These are phyloP conservation scores for Prolemur simus DNA, from an alignment of 2,113 vertebrate genomes.

Conservation along the genomic window DNA sequence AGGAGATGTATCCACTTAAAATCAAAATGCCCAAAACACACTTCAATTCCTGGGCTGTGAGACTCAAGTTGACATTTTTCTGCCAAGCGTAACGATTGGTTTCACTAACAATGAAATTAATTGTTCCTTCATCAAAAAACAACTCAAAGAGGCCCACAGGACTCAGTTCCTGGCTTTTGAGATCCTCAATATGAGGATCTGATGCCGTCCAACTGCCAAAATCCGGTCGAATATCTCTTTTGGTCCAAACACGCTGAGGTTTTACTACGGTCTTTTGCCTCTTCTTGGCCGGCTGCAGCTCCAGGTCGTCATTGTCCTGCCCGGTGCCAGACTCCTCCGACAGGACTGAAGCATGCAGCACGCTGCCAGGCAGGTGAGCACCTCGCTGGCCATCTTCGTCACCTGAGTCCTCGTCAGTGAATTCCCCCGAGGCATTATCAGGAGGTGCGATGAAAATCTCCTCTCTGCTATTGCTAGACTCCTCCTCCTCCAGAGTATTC, in stretches of 20 bases:
- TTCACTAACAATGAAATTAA: slow-evolving; percentile 67
- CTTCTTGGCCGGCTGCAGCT: background rate
- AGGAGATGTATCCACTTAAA: slow-evolving; percentile 65
- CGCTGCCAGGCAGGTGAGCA: background rate
- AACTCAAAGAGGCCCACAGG: slow-evolving; percentile 68
- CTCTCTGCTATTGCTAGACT: background rate
- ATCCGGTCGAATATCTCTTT: slow-evolving; percentile 33
- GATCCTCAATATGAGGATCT: slow-evolving; percentile 67
- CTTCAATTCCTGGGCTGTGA: slow-evolving; percentile 64
- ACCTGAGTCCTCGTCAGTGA: slow-evolving; percentile 62
- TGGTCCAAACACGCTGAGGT: slow-evolving; percentile 36
- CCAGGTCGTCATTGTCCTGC: background rate
- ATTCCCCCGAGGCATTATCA: slow-evolving; percentile 1
- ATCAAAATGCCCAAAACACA: slow-evolving; percentile 67
- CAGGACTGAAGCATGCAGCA: slow-evolving; percentile 54
- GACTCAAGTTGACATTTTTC: slow-evolving; percentile 52
- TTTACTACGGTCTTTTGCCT: background rate
- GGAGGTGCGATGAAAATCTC: slow-evolving; percentile 55
- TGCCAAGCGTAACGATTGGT: slow-evolving; percentile 62
- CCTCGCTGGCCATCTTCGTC: slow-evolving; percentile 20
- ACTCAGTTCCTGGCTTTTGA: slow-evolving; percentile 68
- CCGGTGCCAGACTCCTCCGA: slow-evolving; percentile 2
- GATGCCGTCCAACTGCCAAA: slow-evolving; percentile 44
- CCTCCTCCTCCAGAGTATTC: slow-evolving; percentile 49
- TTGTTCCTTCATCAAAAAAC: slow-evolving; percentile 66